Evolutionary conservation across 2,797 vertebrate genomes (phyloP), one percentile per base, ranked within the genome.

Genomic region (Arvicola amphibius): DNA sequence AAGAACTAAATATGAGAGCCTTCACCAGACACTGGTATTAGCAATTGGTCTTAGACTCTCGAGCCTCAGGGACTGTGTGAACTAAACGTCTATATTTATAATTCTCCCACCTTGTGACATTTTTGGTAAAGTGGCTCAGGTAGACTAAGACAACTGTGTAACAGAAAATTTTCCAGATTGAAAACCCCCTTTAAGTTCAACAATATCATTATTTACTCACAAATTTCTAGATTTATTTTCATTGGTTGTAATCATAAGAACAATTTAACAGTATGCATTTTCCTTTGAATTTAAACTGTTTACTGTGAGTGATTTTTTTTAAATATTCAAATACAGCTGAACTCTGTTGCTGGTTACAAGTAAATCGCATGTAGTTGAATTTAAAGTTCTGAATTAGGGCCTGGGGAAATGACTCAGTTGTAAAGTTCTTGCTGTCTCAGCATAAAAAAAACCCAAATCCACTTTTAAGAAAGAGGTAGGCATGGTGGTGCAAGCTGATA

Each of bases 241-340:
- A 27, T 77, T 93, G 59, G 7, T 8, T 21, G 43, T 67, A 76
- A 78, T 74, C 53, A 78, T 85, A 56, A 71, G 43, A 95, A 80
- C 3, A 79, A 67, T 65, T 59, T 84, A 17, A 17, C 11, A 67
- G 34, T 88, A 29, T 73, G 37, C 91, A 83, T 80, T 29, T 88
- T 88, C 48, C 80, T 73, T 85, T 77, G 1, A 40, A 71, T 88
- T 90, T 88, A 85, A 95, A 40, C 9, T 53, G 2, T 51, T 80
- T 90, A 74, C 40, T 94, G 21, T 63, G 48, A 93, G 69, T 84
- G 37, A 81, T 74, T 77, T 91, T 65, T 56, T 86, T 91, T 59
- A 73, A 73, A 48, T 53, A 48, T n/a, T 77, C 13, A 56, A 90
- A 83, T 34, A 89, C 23, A 83, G 14, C 43, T 74, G 17, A 96